Evolutionary conservation across 1,140 invertebrate genomes (phyloP), one percentile per base, ranked within the genome.

Genomic region (Xylocopa sonorina): DNA sequence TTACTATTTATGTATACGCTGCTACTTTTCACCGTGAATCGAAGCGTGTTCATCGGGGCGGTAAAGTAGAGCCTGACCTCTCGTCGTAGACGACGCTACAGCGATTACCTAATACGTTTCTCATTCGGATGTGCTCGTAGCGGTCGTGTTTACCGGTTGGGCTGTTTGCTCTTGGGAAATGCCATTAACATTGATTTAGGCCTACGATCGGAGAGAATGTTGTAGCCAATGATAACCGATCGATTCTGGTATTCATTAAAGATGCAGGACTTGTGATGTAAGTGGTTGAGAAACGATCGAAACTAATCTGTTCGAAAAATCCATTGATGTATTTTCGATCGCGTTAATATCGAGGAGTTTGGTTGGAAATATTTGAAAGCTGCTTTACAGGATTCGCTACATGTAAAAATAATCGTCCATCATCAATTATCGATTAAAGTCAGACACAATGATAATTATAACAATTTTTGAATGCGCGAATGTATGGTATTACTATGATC

Each of bases 191-290:
- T 53, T 16, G 46, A 55, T 55, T 73, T 43, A 41, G 38, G 38
- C 38, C 46, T 50, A 14, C 58, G 68, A 72, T 63, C 27, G 32
- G 10, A 55, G 29, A n/a, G n/a, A n/a, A n/a, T n/a, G 18, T 71
- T 62, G 6, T 29, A 48, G n/a, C 38, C 69, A 58, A 78, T 78
- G 29, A 43, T 73, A 78, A 78, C 77, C 58, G 48, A 73, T 32
- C 57, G 46, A 80, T 67, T 75, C 72, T 41, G 41, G 78, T 80
- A 75, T 75, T 43, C 3, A 16, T 66, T 75, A 80, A 67, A 51
- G 24, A 16, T 41, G 12, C 21, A 4, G 3, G 7, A 9, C 10
- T 24, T 16, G 14, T 67, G 38, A 60, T 43, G 53, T n/a, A 60
- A 67, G 1, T 7, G 12, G 16, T 18, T 6, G n/a, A 60, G 43